Conservation (phyloP, 1,140 invertebrate genomes). For the Popillia japonica region DNA sequence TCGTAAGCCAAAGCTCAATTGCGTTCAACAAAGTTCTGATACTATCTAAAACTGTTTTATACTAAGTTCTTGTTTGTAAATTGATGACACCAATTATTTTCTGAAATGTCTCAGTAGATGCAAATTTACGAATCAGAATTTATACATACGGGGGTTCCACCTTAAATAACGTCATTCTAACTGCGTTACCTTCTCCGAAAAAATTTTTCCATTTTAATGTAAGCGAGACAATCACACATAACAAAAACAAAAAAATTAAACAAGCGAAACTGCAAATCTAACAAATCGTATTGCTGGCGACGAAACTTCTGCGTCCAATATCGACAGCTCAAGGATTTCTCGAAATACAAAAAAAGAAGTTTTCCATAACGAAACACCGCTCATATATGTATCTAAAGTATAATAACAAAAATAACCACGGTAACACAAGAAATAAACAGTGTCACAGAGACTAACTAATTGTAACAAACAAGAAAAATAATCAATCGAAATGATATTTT, state of each 20-base stretch:
- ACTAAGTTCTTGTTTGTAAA: too few relatives aligned
- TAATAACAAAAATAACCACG: neutral
- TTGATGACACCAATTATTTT: too few relatives aligned
- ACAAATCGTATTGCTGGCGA: conserved; percentile 31
- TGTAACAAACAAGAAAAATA: neutral
- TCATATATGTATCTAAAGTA: neutral
- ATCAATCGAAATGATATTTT: conserved; percentile 31
- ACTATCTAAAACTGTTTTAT: too few relatives aligned
- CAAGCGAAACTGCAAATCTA: conserved; percentile 4
- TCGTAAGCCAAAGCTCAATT: too few relatives aligned
- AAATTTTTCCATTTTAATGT: neutral
- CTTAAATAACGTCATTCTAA: neutral
- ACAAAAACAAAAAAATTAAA: neutral
- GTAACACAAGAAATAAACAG: conserved; percentile 17
- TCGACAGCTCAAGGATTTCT: conserved; percentile 26
- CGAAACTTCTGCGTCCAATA: conserved; percentile 26
- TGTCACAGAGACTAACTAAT: conserved; percentile 20
- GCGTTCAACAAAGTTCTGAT: too few relatives aligned
- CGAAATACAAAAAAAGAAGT: neutral
- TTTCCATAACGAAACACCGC: neutral
- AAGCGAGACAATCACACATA: conserved; percentile 29
- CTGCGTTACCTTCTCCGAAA: neutral
- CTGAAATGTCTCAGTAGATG: too few relatives aligned
- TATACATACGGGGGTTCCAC: too few relatives aligned
- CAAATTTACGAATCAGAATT: too few relatives aligned